Evolutionary conservation across 2,888 invertebrate genomes (phyloP).

Genomic region (Aethes cnicana): DNA sequence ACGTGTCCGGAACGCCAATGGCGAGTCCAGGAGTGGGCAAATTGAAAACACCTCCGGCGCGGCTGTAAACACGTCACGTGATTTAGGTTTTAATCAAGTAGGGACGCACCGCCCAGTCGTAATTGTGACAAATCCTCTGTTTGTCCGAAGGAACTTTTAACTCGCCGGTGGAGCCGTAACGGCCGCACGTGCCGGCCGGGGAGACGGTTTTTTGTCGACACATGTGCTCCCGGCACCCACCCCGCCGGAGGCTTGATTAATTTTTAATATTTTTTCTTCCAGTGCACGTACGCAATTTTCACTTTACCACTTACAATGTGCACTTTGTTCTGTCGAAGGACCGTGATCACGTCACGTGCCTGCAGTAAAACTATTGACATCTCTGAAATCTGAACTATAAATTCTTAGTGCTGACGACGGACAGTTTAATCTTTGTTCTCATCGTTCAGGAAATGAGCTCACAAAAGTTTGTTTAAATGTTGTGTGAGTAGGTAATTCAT

Average conservation of each 20-base stretch:
- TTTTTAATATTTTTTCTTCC: constrained; percentile 82
- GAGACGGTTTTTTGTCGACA: constrained; percentile 80
- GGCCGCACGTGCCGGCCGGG: constrained; percentile 73
- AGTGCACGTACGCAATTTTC: constrained; percentile 82
- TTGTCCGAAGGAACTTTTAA: constrained; percentile 82
- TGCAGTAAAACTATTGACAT: constrained; percentile 52
- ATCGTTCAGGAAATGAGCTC: neutral
- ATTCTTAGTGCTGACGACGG: constrained; percentile 5
- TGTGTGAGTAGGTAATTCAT: constrained; percentile 54
- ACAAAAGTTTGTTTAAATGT: constrained; percentile 2
- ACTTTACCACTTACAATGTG: constrained; percentile 68
- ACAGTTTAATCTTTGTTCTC: too few species aligned
- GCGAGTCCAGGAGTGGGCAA: constrained; percentile 74
- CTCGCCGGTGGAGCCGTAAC: constrained; percentile 72
- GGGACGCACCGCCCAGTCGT: constrained; percentile 77
- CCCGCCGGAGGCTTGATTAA: constrained; percentile 69
- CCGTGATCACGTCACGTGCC: constrained; percentile 47
- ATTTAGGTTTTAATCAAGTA: constrained; percentile 83
- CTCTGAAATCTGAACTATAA: constrained; percentile 36
- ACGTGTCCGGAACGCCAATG: constrained; percentile 81
- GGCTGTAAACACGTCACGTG: constrained; percentile 83
- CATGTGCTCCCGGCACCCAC: constrained; percentile 68
- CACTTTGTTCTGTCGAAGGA: constrained; percentile 44
- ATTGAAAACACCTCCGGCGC: constrained; percentile 81
- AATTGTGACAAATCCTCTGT: constrained; percentile 83